These are phyloP conservation scores for Scaeva pyrastri DNA, from an alignment of 2,888 invertebrate genomes.

Conservation along the genomic window DNA sequence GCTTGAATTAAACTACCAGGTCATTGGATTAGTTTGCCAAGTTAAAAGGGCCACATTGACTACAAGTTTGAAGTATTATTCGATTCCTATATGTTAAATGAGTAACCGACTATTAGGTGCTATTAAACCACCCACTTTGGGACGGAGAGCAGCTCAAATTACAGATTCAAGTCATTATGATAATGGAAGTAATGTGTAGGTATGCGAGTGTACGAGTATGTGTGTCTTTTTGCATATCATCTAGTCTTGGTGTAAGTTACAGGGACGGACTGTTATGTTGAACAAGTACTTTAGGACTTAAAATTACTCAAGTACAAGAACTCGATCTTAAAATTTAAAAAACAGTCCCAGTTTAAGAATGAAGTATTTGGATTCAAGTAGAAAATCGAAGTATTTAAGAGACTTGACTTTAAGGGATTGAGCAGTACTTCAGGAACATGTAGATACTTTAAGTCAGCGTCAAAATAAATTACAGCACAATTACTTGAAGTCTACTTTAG, in stretches of 20 bases:
- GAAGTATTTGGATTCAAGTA: too few relatives aligned
- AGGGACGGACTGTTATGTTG: conserved; percentile 3
- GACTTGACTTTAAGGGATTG: too few relatives aligned
- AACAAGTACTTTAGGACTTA: not conserved
- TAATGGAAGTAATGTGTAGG: conserved; percentile 33
- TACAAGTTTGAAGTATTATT: conserved; percentile 4
- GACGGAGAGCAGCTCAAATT: conserved; percentile 53
- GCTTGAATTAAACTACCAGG: conserved; percentile 26
- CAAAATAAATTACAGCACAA: too few relatives aligned
- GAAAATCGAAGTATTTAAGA: too few relatives aligned
- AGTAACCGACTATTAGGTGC: conserved; percentile 41
- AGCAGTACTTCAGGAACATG: too few relatives aligned
- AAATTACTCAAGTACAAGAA: too few relatives aligned
- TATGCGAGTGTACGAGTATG: not conserved
- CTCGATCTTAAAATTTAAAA: too few relatives aligned
- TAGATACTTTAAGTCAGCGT: too few relatives aligned
- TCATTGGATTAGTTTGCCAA: conserved; percentile 7
- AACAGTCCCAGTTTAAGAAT: too few relatives aligned
- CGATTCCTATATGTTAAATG: not conserved
- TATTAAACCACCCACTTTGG: conserved; percentile 62
- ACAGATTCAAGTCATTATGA: conserved; percentile 57
- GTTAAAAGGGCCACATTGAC: not conserved
- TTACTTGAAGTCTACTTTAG: too few relatives aligned
- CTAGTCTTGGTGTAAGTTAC: not conserved
- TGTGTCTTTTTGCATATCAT: conserved; percentile 5